Base-by-base conservation (phyloP, 2,888 invertebrate genomes). In the Drosophila meridiana region DNA sequence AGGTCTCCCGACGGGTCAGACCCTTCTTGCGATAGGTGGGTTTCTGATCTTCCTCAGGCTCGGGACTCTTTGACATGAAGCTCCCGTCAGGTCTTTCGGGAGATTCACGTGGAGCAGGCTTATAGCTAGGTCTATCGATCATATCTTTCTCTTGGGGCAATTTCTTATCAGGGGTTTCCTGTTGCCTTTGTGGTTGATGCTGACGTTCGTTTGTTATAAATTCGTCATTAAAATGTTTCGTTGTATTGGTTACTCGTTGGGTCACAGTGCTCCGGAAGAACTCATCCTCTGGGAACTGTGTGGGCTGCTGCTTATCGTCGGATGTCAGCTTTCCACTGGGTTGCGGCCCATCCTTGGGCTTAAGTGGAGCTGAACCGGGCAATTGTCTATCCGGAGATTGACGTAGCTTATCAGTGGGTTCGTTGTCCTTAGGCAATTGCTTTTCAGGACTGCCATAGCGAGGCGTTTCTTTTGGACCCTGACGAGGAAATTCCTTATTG, bases 1-100 rank as follows among this genome's bases (percentile, higher is more conserved):
- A 96, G 2, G 96, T 96, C 92, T 96, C 96, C 43, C 95, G 95
- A 81, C 96, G 94, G 76, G 94, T 95, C 42, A 95, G 91, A 1
- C 95, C 94, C 45, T 95, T 95, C 78, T 94, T 95, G 32, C 93
- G 89, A 50, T 74, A 91, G 79, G 94, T 95, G 0, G 93, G 90
- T 5, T 85, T 81, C 14, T 73, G 80, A n/a, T 85, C 82, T 14
- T 75, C 71, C 20, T 76, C 78, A 8, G 71, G 40, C 11, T 78
- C 86, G 2, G 69, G 65, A 36, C 59, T 63, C 42, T 89, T 90
- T 11, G 92, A 92, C 4, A 84, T 69, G 38, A 91, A 87, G 20
- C 83, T 80, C 38, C 92, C 92, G 73, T 92, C 92, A 3, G 86
- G 89, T 36, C 64, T 71, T 60, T 91, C 92, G 4, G 73, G 59